A percentile compares a stretch with the other conserved stretches of the same genome.
Conservation (phyloP, 2,888 invertebrate species). For the Gymnoscelis rufifasciata region DNA sequence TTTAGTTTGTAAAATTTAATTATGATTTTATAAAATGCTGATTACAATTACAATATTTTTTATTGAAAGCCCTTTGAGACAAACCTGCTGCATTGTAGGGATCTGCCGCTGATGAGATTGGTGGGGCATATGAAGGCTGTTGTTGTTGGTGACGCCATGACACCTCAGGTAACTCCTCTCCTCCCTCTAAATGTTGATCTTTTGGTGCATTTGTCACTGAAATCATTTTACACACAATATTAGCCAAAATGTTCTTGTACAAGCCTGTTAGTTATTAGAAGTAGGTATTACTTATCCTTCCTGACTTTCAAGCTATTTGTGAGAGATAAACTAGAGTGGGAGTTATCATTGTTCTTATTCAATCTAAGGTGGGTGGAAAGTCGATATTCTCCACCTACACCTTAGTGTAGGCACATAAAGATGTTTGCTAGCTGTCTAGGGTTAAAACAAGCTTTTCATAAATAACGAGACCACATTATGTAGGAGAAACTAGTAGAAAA, state of each 20-base stretch:
- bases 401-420: constrained; percentile 15
- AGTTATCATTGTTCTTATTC: constrained; percentile 28
- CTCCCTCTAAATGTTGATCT: constrained; percentile 85
- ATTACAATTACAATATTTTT: too few species aligned
- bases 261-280: too few species aligned
- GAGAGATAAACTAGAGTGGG: constrained; percentile 31
- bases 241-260: too few species aligned
- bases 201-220: constrained; percentile 87
- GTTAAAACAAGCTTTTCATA: constrained; percentile 1
- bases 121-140: constrained; percentile 79
- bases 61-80: constrained; percentile 28
- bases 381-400: constrained; percentile 28
- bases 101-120: constrained; percentile 85
- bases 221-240: constrained; percentile 24
- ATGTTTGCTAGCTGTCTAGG: constrained; percentile 5
- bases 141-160: constrained; percentile 87
- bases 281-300: too few species aligned
- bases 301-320: neutral
- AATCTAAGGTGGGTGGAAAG: constrained; percentile 27
- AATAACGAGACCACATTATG: constrained; percentile 3
- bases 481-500: constrained; percentile 37
- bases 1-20: too few species aligned
- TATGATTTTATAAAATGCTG: too few species aligned
- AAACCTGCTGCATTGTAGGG: constrained; percentile 83
- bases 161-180: constrained; percentile 86